Conservation (phyloP, 2,888 invertebrate genomes). For the Nemotelus pantherinus region DNA sequence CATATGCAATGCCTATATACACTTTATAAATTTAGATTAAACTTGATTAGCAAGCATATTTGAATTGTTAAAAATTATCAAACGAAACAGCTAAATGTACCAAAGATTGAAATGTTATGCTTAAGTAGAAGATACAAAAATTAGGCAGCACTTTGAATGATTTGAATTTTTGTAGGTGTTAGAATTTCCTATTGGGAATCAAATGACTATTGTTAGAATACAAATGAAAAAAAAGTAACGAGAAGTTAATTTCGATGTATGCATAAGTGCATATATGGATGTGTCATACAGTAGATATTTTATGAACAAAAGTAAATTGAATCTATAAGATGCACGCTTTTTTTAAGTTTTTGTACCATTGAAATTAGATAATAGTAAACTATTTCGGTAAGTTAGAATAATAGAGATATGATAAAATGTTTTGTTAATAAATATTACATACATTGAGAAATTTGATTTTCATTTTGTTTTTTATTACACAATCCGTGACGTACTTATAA, state of each 20-base stretch:
- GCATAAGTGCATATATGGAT: not conserved
- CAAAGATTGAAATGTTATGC: slow-evolving; percentile 45
- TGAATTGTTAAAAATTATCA: slow-evolving; percentile 21
- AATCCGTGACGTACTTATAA: too few species aligned
- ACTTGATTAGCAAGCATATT: not conserved
- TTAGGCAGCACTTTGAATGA: not conserved
- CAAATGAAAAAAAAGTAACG: too few species aligned
- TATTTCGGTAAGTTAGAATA: not conserved
- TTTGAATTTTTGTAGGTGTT: not conserved
- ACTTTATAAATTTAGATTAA: too few species aligned
- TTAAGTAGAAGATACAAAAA: not conserved
- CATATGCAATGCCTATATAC: too few species aligned
- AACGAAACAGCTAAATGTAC: slow-evolving; percentile 49
- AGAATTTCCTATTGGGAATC: not conserved
- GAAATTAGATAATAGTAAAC: not conserved
- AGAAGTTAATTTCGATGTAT: not conserved
- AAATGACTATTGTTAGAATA: too few species aligned
- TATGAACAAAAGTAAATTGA: not conserved
- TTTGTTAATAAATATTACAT: not conserved
- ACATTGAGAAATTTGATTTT: not conserved
- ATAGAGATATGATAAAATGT: not conserved
- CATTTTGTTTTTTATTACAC: too few species aligned
- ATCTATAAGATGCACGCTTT: not conserved
- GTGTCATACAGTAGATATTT: not conserved
- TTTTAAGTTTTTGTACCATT: not conserved